Base-by-base conservation (phyloP, 2,113 vertebrate species). In the Nesoenas mayeri region DNA sequence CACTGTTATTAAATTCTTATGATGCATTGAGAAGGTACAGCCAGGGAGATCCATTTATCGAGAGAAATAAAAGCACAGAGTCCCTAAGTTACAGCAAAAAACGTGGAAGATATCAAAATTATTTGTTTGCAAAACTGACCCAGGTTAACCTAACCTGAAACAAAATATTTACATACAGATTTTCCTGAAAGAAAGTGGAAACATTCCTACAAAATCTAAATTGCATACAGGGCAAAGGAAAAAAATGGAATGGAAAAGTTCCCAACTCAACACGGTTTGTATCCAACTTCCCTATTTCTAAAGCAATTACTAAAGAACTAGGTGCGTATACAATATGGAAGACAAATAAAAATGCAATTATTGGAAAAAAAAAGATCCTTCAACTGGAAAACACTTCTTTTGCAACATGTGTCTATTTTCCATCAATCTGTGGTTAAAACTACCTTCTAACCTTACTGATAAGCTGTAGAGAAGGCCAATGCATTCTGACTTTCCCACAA, bases 31-130 rank as follows among this genome's bases (percentile, higher is more conserved):
- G 69, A 62, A 80, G 40, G 56, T 36, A 67, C 4, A 79, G 48
- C 15, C 32, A 60, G 48, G 61, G 26, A 86, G 47, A 77, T 71
- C 28, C 62, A 15, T 40, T 85, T 31, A 83, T 48, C 72, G 38
- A 25, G 31, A 70, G 16, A 91, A 92, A 71, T 2, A 7, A 74
- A 79, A 79, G 42, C 17, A 54, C 0, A 3, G 10, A 84, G 60
- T 32, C 88, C 11, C 8, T 16, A 31, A 54, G 6, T 42, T 74
- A 84, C 26, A 67, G 65, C 14, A 47, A 88, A 88, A 86, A 77
- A 40, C 0, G 9, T 26, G 20, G 32, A 34, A 4, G 2, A 48
- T 0, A 0, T 29, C 24, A 53, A 81, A 93, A 60, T 8, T 0
- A 58, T 32, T 29, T 86, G 32, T 38, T 85, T 75, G 57, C 34